Base-by-base conservation (phyloP, 2,888 invertebrate genomes). In the Neoaliturus tenellus region DNA sequence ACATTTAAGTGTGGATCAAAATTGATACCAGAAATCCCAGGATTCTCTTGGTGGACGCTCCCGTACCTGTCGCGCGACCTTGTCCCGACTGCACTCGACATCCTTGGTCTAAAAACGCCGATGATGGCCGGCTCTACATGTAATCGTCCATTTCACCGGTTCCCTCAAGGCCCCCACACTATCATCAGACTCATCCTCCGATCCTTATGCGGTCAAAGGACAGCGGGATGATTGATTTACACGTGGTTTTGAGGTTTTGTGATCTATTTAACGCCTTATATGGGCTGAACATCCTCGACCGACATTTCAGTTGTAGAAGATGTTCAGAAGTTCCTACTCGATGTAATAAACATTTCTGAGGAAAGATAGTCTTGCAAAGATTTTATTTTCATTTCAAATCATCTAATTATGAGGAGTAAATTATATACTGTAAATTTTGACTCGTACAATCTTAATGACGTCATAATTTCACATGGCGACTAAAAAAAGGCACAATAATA, bases 101-200 rank as follows among this genome's bases (percentile, higher is more conserved):
- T 62, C 62, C 62, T 62, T 62, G 62, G 31, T 62, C 62, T 62
- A 28, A 5, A 62, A 62, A 62, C 62, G 28, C 28, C 4, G 31
- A 62, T 62, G 51, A 51, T 51, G 17, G n/a, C 55, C 48, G 28
- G 62, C 62, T 31, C 62, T 28, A 62, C 28, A 62, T 62, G 62
- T 28, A 62, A 62, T 62, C 62, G 62, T 3, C 62, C 28, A 62
- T 62, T 62, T 28, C 62, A 14, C 28, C 62, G 25, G 48, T 44
- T 25, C 20, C 55, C 28, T 17, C 62, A 62, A 62, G 62, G 62
- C 14, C 62, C 1, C 14, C 62, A 3, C 14, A 14, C 23, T 55
- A 55, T 25, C 55, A 55, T 17, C 12, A 17, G 28, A 28, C 31
- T 31, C 28, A 28, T 31, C 25, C 31, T 25, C 48, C 23, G 14